phyloP scores from a whole-genome alignment of 2,797 vertebrate species.

The Margarornis squamiger region DNA sequence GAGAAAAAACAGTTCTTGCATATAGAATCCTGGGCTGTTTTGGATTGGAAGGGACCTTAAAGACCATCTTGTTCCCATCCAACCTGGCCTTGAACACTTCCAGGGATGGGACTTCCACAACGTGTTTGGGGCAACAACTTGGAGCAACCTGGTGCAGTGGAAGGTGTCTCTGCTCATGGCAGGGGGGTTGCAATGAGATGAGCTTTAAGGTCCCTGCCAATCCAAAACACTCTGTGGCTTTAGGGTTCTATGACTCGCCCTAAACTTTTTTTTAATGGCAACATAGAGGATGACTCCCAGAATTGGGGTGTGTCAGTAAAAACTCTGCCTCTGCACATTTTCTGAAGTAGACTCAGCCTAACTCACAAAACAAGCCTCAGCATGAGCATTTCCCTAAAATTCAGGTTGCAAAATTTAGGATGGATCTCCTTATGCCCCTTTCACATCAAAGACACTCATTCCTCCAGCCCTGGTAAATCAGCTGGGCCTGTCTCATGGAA shows the following conservation, averaged over 20 bases:
- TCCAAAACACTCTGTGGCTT: neutral
- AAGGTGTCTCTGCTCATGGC: neutral
- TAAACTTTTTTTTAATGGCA: neutral
- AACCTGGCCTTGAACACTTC: neutral
- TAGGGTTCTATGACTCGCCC: neutral
- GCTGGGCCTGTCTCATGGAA: rapidly evolving
- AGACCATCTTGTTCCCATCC: neutral
- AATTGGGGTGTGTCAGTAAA: neutral
- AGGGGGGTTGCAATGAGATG: neutral
- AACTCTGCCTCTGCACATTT: neutral
- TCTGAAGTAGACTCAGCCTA: neutral
- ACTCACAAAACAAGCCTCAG: neutral
- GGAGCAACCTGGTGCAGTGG: neutral
- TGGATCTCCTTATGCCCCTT: neutral
- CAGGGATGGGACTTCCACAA: neutral
- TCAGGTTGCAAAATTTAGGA: neutral
- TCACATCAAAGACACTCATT: neutral
- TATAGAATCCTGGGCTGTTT: neutral
- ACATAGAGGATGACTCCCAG: neutral
- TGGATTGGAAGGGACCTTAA: neutral
- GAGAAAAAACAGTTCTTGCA: neutral
- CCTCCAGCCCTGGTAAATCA: neutral
- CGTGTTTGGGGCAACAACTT: neutral
- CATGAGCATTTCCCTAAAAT: neutral
- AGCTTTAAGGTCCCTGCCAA: neutral